A percentile compares a stretch with the other conserved stretches of the same genome.
These are phyloP conservation scores for Eudemis profundana DNA, from an alignment of 2,888 invertebrate species.

Conservation along the genomic window DNA sequence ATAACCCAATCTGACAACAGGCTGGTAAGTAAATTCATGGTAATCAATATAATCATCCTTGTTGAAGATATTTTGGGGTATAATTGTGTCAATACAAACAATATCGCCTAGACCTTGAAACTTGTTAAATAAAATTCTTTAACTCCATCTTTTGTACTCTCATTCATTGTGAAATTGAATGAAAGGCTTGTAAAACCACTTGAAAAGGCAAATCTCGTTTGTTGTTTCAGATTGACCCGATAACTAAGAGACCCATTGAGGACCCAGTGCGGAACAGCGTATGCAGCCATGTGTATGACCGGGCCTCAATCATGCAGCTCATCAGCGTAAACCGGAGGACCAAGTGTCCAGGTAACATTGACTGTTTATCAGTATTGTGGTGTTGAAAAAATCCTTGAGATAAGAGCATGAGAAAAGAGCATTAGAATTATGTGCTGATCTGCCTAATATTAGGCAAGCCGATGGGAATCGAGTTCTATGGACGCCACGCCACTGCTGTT, in stretches of 20 bases:
- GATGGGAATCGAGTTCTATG: no score
- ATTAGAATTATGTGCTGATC: no score
- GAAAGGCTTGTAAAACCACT: not conserved
- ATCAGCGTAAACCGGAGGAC: constrained; percentile 66
- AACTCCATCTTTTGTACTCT: no score
- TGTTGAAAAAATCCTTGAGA: not conserved
- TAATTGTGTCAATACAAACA: no score
- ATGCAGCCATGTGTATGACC: constrained; percentile 82
- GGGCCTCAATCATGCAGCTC: constrained; percentile 70
- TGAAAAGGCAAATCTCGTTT: not conserved
- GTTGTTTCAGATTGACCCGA: constrained; percentile 76
- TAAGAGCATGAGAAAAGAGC: no score
- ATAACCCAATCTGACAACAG: constrained; percentile 66
- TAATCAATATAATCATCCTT: no score
- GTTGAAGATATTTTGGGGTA: no score
- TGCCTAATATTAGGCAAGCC: no score
- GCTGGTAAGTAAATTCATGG: constrained; percentile 70
- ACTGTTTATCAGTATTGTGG: not conserved
- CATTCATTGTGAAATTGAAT: constrained; percentile 60
- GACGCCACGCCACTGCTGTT: no score
- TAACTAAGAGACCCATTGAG: constrained; percentile 77
- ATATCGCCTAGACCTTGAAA: no score
- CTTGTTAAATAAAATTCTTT: no score
- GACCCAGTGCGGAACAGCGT: constrained; percentile 79
- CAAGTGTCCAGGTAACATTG: constrained; percentile 72